These are phyloP conservation scores for Homalodisca vitripennis DNA, from an alignment of 1,140 invertebrate genomes.

Conservation along the genomic window DNA sequence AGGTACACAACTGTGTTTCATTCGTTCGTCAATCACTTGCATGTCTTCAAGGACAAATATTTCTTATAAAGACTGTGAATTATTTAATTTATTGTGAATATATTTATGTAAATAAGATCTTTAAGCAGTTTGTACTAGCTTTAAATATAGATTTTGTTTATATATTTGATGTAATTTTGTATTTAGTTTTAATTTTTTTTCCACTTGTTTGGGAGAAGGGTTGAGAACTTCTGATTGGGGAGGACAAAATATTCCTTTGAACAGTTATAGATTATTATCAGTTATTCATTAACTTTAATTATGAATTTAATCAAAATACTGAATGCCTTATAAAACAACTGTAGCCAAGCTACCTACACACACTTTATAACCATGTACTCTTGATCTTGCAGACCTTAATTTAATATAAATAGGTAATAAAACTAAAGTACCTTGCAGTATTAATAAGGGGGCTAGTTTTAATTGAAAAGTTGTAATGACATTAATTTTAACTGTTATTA, in stretches of 20 bases:
- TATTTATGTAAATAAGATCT: conserved; percentile 2
- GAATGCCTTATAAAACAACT: conserved; percentile 1
- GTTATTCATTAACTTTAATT: too few relatives aligned
- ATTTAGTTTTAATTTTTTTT: conserved; percentile 6
- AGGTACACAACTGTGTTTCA: background rate
- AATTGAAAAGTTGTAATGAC: too few relatives aligned
- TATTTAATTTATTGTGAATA: conserved; percentile 26
- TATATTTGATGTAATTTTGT: conserved; percentile 7
- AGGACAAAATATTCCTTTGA: background rate
- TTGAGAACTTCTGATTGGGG: background rate
- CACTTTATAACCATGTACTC: too few relatives aligned
- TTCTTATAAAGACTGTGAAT: conserved; percentile 19
- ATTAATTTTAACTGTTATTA: too few relatives aligned
- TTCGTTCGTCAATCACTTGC: background rate
- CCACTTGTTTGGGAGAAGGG: background rate
- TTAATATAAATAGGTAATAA: too few relatives aligned
- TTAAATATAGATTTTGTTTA: conserved; percentile 6
- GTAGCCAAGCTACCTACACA: background rate
- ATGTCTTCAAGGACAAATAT: conserved; percentile 12
- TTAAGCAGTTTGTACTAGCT: background rate
- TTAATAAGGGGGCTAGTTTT: too few relatives aligned
- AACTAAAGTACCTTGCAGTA: too few relatives aligned
- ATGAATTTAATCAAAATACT: conserved; percentile 14
- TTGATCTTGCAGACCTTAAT: too few relatives aligned
- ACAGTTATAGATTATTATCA: background rate